A percentile compares a stretch with the other conserved stretches of the same genome.
Conservation (phyloP, 2,797 vertebrate genomes). For the Poeciliopsis paucimaculata region DNA sequence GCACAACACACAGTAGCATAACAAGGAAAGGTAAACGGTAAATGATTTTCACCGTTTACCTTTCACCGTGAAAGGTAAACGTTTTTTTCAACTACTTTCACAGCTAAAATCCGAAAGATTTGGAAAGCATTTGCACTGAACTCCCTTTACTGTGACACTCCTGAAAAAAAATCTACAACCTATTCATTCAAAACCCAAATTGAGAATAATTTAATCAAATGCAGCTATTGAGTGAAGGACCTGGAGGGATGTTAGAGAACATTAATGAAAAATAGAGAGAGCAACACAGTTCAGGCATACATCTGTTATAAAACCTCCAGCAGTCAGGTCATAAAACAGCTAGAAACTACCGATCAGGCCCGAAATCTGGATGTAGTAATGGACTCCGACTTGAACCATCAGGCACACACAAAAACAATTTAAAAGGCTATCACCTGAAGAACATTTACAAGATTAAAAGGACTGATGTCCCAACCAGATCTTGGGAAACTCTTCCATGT, state of each 20-base stretch:
- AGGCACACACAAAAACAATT: too few species aligned
- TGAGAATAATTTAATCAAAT: not conserved
- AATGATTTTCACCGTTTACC: too few species aligned
- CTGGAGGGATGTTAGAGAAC: not conserved
- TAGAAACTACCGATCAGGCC: too few species aligned
- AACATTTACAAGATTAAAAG: too few species aligned
- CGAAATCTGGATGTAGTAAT: too few species aligned
- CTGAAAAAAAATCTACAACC: not conserved
- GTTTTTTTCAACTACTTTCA: not conserved
- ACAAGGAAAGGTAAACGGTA: too few species aligned
- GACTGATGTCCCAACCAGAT: too few species aligned
- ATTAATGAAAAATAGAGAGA: not conserved
- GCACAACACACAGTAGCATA: not conserved
- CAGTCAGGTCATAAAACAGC: not conserved
- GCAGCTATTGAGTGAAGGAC: not conserved
- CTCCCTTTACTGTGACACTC: not conserved
- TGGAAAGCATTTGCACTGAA: not conserved
- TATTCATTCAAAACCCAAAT: not conserved
- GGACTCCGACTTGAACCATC: too few species aligned
- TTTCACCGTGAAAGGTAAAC: too few species aligned
- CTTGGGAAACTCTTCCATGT: too few species aligned
- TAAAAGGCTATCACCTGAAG: too few species aligned
- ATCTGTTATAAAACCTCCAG: not conserved
- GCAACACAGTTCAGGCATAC: too few species aligned
- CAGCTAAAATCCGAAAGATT: not conserved